These are phyloP conservation scores for Hydropsyche tenuis DNA, from an alignment of 1,140 invertebrate species.

Conservation along the genomic window DNA sequence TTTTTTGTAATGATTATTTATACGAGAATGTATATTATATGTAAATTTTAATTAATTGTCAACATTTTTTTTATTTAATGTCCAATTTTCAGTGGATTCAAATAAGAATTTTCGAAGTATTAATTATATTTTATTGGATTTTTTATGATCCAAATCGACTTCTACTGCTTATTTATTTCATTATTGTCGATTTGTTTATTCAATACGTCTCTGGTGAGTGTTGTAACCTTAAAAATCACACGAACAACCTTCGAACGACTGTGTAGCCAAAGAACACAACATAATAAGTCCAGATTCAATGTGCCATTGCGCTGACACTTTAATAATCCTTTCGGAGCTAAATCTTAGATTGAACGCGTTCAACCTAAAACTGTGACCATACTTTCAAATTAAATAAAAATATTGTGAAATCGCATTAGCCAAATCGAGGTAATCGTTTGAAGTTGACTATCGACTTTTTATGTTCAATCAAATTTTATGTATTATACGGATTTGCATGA, in stretches of 20 bases:
- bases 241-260: conserved; percentile 16
- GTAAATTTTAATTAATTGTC: too few relatives aligned
- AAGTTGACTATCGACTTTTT: background rate
- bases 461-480: background rate
- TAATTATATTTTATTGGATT: too few relatives aligned
- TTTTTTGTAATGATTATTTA: too few relatives aligned
- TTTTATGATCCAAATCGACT: too few relatives aligned
- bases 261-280: conserved; percentile 3
- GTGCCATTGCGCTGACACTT: conserved; percentile 28
- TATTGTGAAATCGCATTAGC: too few relatives aligned
- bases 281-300: conserved; percentile 31
- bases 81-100: too few relatives aligned
- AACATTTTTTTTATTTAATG: too few relatives aligned
- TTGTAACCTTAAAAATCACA: conserved; percentile 7
- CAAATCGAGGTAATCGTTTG: background rate
- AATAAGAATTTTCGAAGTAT: too few relatives aligned
- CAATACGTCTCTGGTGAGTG: background rate
- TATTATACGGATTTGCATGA: too few relatives aligned
- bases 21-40: too few relatives aligned
- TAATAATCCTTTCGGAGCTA: conserved; percentile 23
- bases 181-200: background rate
- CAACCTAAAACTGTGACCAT: conserved; percentile 1
- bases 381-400: background rate
- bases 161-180: background rate
- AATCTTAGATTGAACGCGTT: conserved; percentile 10